These are phyloP conservation scores for Gobiocypris rarus DNA, from an alignment of 2,113 vertebrate species.

Conservation along the genomic window DNA sequence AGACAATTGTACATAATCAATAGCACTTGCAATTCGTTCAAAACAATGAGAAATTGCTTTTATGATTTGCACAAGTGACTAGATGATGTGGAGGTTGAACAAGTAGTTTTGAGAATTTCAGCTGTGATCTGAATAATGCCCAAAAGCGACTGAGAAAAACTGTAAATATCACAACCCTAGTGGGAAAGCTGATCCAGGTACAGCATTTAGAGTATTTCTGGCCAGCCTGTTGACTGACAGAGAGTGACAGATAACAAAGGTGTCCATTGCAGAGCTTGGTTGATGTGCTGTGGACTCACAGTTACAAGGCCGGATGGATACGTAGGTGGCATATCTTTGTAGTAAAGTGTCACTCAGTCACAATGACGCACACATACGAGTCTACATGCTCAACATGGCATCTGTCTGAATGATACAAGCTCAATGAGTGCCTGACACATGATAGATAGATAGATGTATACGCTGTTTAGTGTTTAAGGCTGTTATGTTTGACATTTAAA, in stretches of 20 bases:
- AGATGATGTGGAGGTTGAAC: too few relatives aligned
- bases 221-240: slow-evolving; percentile 34
- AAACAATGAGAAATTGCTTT: too few relatives aligned
- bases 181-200: not conserved
- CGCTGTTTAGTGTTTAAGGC: too few relatives aligned
- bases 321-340: slow-evolving; percentile 66
- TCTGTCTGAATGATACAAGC: slow-evolving; percentile 49
- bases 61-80: too few relatives aligned
- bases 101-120: too few relatives aligned
- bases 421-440: too few relatives aligned
- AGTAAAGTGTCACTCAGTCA: slow-evolving; percentile 54
- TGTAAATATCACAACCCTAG: slow-evolving; percentile 22
- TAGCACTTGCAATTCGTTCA: too few relatives aligned
- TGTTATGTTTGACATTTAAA: too few relatives aligned
- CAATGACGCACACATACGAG: slow-evolving; percentile 20
- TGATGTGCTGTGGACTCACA: slow-evolving; percentile 61
- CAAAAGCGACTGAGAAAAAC: too few relatives aligned
- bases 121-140: too few relatives aligned
- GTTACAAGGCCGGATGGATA: slow-evolving; percentile 57
- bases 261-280: slow-evolving; percentile 48
- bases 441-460: too few relatives aligned
- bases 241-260: slow-evolving; percentile 56
- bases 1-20: too few relatives aligned
- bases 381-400: slow-evolving; percentile 49
- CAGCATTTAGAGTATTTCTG: not conserved